Percentiles rank a stretch among this genome's conserved stretches.
Evolutionary conservation across 2,113 vertebrate species (phyloP).

Genomic region (Atlantisia rogersi): DNA sequence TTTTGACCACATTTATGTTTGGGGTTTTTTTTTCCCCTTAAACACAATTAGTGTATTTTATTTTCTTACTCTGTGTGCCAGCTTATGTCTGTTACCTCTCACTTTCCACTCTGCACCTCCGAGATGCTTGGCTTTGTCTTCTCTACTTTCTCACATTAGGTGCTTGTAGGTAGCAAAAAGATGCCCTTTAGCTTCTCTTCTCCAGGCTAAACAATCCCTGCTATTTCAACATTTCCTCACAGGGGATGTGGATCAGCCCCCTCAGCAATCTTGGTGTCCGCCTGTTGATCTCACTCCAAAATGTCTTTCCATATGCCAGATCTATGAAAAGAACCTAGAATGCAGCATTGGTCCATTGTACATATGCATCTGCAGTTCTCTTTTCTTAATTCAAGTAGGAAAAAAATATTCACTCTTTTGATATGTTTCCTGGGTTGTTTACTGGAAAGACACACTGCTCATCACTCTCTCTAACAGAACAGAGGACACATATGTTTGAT

Average conservation of each 20-base stretch:
- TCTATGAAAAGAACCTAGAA: not conserved
- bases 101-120: not conserved
- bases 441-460: not conserved
- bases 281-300: not conserved
- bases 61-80: not conserved
- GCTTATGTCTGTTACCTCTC: not conserved
- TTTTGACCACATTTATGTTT: accelerated
- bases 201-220: not conserved
- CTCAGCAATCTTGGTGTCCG: accelerated
- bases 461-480: not conserved
- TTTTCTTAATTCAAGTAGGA: not conserved
- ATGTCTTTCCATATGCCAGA: not conserved
- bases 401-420: not conserved
- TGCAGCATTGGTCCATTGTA: not conserved
- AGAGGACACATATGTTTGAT: not conserved
- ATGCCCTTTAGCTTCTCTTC: not conserved
- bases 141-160: not conserved
- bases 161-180: not conserved
- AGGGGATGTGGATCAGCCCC: not conserved
- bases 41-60: not conserved
- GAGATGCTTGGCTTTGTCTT: not conserved
- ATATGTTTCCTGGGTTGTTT: not conserved
- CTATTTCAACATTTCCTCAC: not conserved
- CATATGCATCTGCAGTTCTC: not conserved
- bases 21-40: not conserved